Conservation (phyloP, 2,797 vertebrate genomes). For the Pangasius djambal region DNA sequence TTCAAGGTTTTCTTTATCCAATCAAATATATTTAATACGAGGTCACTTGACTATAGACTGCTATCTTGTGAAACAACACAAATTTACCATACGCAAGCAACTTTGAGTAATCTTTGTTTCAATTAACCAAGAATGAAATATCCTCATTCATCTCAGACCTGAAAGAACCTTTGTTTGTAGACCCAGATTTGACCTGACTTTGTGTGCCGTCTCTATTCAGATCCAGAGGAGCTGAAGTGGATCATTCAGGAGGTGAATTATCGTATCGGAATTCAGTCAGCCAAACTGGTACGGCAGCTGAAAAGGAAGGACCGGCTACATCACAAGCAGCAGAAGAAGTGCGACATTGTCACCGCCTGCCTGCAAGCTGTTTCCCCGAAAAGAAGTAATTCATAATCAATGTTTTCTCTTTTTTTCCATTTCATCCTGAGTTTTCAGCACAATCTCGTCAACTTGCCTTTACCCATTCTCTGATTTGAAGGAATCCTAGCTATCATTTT, state of each 20-base stretch:
- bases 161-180: background rate
- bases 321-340: conserved; percentile 90
- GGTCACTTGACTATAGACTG: background rate
- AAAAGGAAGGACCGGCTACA: conserved; percentile 87
- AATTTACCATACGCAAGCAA: background rate
- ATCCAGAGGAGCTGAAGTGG: conserved; percentile 77
- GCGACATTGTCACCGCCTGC: conserved; percentile 91
- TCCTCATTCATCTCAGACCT: background rate
- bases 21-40: background rate
- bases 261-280: conserved; percentile 84
- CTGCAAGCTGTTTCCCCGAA: conserved; percentile 95
- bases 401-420: conserved; percentile 11
- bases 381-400: conserved; percentile 81
- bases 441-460: background rate
- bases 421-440: background rate
- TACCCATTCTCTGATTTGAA: background rate
- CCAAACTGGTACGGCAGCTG: conserved; percentile 89
- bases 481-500: background rate
- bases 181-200: background rate
- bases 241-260: conserved; percentile 87
- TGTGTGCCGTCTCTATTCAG: conserved; percentile 65
- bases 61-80: background rate
- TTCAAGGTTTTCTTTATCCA: background rate
- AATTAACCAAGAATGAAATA: background rate
- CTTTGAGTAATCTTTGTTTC: background rate